These are phyloP conservation scores for Anguilla rostrata DNA, from an alignment of 2,113 vertebrate species.

Conservation along the genomic window DNA sequence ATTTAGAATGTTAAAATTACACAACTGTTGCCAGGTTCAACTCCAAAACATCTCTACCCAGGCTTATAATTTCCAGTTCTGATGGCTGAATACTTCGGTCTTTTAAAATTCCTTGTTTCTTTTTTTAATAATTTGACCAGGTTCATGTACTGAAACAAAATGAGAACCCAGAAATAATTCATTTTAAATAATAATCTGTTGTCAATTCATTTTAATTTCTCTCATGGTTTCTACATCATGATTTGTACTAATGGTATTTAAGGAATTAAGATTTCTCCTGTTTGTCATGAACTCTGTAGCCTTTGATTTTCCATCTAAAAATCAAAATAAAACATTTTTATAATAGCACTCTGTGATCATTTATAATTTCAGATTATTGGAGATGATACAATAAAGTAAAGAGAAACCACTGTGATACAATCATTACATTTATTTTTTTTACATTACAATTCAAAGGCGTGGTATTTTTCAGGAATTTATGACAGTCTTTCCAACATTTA, in stretches of 20 bases:
- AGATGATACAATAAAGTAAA: not conserved
- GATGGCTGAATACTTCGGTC: not conserved
- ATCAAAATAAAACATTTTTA: not conserved
- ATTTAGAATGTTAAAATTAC: constrained; percentile 72
- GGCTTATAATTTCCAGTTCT: constrained; percentile 44
- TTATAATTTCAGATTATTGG: not conserved
- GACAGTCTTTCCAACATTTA: not conserved
- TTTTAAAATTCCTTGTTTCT: constrained; percentile 16
- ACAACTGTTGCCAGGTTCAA: constrained; percentile 53
- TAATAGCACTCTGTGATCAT: not conserved
- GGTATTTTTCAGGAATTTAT: not conserved
- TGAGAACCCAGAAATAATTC: not conserved
- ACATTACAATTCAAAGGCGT: not conserved
- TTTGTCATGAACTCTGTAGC: not conserved
- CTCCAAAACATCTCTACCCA: constrained; percentile 61
- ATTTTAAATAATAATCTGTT: not conserved
- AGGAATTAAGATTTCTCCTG: not conserved
- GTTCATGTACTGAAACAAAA: not conserved
- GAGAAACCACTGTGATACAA: not conserved
- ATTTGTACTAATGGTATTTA: not conserved
- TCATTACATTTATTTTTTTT: not conserved
- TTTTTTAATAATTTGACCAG: not conserved
- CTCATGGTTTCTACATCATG: not conserved
- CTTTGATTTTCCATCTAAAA: not conserved
- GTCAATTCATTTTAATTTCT: not conserved